These are phyloP conservation scores for Lophius piscatorius DNA, from an alignment of 2,113 vertebrate genomes.

Conservation along the genomic window DNA sequence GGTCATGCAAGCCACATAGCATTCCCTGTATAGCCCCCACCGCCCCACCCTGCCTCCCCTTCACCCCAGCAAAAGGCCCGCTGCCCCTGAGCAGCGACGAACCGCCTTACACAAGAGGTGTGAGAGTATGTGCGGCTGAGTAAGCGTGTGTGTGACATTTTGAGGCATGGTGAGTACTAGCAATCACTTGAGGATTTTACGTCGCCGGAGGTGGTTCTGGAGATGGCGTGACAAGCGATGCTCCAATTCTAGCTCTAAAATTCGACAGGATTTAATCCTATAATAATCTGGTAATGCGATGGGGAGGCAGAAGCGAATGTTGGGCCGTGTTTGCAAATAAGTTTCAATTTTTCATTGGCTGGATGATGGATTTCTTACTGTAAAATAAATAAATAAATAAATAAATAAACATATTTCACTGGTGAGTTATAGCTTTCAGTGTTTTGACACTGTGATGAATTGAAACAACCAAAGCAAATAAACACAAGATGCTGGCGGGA, in stretches of 20 bases:
- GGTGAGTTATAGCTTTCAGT: neutral
- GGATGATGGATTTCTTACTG: neutral
- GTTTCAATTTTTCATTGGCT: neutral
- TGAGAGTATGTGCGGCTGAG: slow-evolving; percentile 51
- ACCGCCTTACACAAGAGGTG: slow-evolving; percentile 68
- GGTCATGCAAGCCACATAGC: slow-evolving; percentile 84
- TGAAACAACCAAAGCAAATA: slow-evolving; percentile 36
- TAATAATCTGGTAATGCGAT: too few species aligned
- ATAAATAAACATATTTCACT: neutral
- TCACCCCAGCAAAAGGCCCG: slow-evolving; percentile 44
- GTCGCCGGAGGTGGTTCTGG: neutral
- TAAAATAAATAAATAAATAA: neutral
- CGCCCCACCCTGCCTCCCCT: slow-evolving; percentile 21
- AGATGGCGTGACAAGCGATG: neutral
- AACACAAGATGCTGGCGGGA: slow-evolving; percentile 23
- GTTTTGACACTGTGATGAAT: slow-evolving; percentile 24
- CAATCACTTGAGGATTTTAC: slow-evolving; percentile 38
- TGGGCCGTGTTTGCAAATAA: neutral
- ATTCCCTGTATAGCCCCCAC: slow-evolving; percentile 77
- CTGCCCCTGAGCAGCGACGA: slow-evolving; percentile 55
- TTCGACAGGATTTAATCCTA: neutral
- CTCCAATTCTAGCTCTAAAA: neutral
- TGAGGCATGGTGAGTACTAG: slow-evolving; percentile 35
- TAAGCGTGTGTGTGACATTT: slow-evolving; percentile 52
- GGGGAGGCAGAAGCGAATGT: too few species aligned